phyloP scores from a whole-genome alignment of 2,113 vertebrate genomes.

The Chrysemys picta region DNA sequence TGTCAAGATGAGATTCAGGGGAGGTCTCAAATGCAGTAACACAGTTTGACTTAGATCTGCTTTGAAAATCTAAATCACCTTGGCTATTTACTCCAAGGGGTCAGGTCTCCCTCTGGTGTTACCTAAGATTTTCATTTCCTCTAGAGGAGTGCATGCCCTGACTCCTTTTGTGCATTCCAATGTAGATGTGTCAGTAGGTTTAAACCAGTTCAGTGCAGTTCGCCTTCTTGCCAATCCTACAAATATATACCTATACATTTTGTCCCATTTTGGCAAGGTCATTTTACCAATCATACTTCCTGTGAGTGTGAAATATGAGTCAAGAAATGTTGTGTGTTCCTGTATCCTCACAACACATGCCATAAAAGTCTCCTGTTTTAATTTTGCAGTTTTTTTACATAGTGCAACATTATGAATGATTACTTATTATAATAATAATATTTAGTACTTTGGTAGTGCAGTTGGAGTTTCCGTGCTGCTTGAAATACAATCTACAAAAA shows the following conservation, averaged over 20 bases:
- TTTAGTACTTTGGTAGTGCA: not conserved
- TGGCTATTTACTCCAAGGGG: not conserved
- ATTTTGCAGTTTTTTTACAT: not conserved
- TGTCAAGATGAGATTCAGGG: not conserved
- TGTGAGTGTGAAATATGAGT: slow-evolving; percentile 37
- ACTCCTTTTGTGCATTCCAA: not conserved
- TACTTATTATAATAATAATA: slow-evolving; percentile 1
- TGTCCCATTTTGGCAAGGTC: slow-evolving; percentile 33
- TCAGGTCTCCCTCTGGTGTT: not conserved
- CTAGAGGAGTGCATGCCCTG: not conserved
- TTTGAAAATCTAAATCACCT: not conserved
- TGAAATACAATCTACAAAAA: slow-evolving; percentile 27
- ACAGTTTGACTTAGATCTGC: not conserved
- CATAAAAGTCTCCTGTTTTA: not conserved
- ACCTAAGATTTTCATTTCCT: not conserved
- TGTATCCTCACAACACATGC: not conserved
- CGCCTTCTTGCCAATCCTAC: not conserved
- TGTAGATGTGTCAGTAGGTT: slow-evolving; percentile 35
- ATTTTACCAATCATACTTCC: slow-evolving; percentile 2
- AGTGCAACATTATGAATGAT: not conserved
- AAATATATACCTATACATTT: slow-evolving; percentile 39
- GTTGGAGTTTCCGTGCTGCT: not conserved
- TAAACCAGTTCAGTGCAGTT: slow-evolving; percentile 31
- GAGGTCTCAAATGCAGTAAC: not conserved
- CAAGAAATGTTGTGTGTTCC: not conserved